Conservation (phyloP, 2,888 invertebrate species). For the Disparrhopalites patrizii region DNA sequence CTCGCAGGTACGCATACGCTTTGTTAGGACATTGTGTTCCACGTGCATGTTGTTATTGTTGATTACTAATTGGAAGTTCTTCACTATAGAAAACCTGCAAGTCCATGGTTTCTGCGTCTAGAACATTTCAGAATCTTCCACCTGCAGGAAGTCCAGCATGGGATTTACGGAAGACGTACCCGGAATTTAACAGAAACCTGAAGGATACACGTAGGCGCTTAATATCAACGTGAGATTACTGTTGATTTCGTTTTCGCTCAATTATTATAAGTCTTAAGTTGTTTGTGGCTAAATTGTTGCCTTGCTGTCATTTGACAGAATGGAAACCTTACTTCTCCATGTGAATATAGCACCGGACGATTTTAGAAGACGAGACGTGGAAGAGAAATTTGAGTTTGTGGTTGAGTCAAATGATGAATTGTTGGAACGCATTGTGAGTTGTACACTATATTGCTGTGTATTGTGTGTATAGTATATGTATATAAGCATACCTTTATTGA, state of each 20-base stretch:
- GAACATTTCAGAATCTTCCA: slow-evolving; percentile 68
- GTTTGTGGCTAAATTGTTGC: slow-evolving; percentile 6
- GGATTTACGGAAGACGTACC: slow-evolving; percentile 71
- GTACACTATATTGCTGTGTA: slow-evolving; percentile 45
- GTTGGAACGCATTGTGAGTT: slow-evolving; percentile 72
- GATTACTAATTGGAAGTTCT: slow-evolving; percentile 26
- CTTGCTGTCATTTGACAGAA: slow-evolving; percentile 49
- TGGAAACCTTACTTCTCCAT: slow-evolving; percentile 58
- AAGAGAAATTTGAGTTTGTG: slow-evolving; percentile 70
- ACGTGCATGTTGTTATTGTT: background rate
- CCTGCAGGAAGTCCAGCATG: slow-evolving; percentile 60
- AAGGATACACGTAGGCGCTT: slow-evolving; percentile 63
- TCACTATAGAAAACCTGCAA: slow-evolving; percentile 62
- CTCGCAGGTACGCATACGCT: slow-evolving; percentile 23
- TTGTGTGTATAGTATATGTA: slow-evolving; percentile 47
- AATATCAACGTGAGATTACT: slow-evolving; percentile 55
- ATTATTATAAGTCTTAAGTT: background rate
- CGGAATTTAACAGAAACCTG: slow-evolving; percentile 66
- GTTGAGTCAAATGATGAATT: slow-evolving; percentile 78
- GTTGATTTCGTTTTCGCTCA: background rate
- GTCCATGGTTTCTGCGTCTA: slow-evolving; percentile 64
- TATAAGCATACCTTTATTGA: background rate
- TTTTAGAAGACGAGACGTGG: slow-evolving; percentile 58
- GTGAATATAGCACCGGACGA: slow-evolving; percentile 58
- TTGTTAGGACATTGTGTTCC: background rate